A percentile compares a stretch with the other conserved stretches of the same genome.
Conservation (phyloP, 2,888 invertebrate genomes). For the Enchytraeus crypticus region DNA sequence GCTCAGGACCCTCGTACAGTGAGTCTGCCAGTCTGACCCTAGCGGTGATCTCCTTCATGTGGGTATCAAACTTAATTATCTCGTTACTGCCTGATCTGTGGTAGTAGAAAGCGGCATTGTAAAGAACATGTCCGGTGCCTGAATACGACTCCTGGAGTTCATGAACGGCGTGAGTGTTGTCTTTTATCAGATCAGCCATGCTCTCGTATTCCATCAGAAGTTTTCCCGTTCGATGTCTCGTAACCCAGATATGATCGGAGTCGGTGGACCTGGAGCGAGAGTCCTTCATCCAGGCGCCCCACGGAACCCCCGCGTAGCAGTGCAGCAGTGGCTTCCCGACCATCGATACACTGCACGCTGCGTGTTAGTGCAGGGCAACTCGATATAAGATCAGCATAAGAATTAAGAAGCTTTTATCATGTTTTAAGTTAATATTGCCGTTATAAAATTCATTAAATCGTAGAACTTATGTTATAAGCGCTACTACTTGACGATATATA, state of each 20-base stretch:
- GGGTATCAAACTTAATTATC: constrained; percentile 38
- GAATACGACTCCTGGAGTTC: constrained; percentile 51
- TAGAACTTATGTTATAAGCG: too few relatives aligned
- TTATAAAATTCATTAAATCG: too few relatives aligned
- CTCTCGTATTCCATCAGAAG: constrained; percentile 63
- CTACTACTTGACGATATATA: too few relatives aligned
- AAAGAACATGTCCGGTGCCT: constrained; percentile 93
- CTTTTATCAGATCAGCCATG: constrained; percentile 27
- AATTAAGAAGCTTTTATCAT: too few relatives aligned
- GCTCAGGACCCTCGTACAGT: constrained; percentile 39
- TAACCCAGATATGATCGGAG: constrained; percentile 67
- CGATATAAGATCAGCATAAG: too few relatives aligned
- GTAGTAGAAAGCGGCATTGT: constrained; percentile 89
- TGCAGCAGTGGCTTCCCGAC: constrained; percentile 86
- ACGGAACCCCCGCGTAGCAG: constrained; percentile 64
- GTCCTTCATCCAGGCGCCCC: constrained; percentile 80
- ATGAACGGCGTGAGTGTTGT: constrained; percentile 32
- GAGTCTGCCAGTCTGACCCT: constrained; percentile 29
- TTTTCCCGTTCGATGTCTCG: constrained; percentile 65
- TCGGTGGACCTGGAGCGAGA: constrained; percentile 59
- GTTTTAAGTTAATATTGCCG: too few relatives aligned
- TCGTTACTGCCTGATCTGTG: constrained; percentile 40
- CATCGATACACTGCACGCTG: constrained; percentile 25
- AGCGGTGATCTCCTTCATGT: constrained; percentile 16
- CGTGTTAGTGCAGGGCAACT: too few relatives aligned